Percentiles rank a stretch among this genome's conserved stretches.
These are phyloP conservation scores for Tupaia chinensis DNA, from an alignment of 2,113 vertebrate genomes.

Conservation along the genomic window DNA sequence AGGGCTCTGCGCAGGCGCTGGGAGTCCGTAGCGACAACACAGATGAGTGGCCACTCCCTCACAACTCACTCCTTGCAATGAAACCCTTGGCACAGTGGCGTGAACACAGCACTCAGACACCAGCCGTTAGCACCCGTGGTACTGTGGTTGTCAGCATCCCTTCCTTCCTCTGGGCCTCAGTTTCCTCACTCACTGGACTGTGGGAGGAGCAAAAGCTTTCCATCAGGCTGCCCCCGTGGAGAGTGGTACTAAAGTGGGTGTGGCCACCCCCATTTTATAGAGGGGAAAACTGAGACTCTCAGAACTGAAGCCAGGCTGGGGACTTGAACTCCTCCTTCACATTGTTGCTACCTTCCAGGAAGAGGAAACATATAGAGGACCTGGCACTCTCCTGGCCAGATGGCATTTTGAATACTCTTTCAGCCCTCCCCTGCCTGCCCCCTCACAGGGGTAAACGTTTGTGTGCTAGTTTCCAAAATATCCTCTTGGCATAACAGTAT, in stretches of 20 bases:
- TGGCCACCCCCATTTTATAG: not conserved
- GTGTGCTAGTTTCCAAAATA: not conserved
- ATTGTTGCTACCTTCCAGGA: not conserved
- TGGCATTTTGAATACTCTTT: not conserved
- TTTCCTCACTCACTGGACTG: not conserved
- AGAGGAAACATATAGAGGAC: not conserved
- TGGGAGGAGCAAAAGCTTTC: not conserved
- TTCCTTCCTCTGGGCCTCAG: not conserved
- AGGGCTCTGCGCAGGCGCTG: no score
- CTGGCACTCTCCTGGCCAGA: not conserved
- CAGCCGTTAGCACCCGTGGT: not conserved
- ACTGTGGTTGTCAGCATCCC: not conserved
- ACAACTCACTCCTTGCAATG: not conserved
- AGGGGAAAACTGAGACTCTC: conserved; percentile 39
- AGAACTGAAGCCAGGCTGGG: not conserved
- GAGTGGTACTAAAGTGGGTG: not conserved
- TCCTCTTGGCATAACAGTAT: not conserved
- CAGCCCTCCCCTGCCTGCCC: not conserved
- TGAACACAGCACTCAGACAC: not conserved
- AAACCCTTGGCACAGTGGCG: not conserved
- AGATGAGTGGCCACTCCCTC: not conserved
- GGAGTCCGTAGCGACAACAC: not conserved
- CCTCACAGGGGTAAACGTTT: not conserved
- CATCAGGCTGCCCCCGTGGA: not conserved
- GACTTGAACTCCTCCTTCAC: not conserved